Evolutionary conservation across 2,888 invertebrate genomes (phyloP).

Genomic region (Andrena camellia): DNA sequence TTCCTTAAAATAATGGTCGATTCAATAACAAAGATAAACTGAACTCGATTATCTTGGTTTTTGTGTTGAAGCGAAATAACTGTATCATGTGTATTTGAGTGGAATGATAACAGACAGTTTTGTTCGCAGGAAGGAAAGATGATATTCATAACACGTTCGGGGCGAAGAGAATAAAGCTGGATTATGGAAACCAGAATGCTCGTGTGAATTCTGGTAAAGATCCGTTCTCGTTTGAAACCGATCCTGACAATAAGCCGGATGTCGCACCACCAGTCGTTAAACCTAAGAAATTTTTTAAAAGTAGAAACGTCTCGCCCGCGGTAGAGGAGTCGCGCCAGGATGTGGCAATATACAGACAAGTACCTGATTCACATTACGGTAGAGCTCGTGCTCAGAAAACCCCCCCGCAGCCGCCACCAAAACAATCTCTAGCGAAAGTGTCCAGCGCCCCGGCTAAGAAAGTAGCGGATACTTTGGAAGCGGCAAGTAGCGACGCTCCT

Average conservation of each 20-base stretch:
- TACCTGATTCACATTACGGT: conserved; percentile 82
- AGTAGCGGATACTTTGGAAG: conserved; percentile 72
- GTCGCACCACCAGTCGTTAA: conserved; percentile 88
- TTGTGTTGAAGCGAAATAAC: not conserved
- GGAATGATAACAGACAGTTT: conserved; percentile 14
- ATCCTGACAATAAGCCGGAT: conserved; percentile 86
- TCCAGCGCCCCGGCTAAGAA: conserved; percentile 84
- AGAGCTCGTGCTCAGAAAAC: conserved; percentile 74
- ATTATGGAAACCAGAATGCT: conserved; percentile 82
- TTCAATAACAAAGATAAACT: too few relatives aligned
- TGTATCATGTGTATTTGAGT: not conserved
- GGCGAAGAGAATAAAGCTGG: conserved; percentile 81
- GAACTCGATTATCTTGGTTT: not conserved
- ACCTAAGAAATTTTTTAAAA: conserved; percentile 96
- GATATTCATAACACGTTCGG: conserved; percentile 79
- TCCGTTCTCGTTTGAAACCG: conserved; percentile 84
- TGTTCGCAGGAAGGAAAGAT: conserved; percentile 80
- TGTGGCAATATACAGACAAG: conserved; percentile 80
- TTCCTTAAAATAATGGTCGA: too few relatives aligned
- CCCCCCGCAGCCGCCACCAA: conserved; percentile 64
- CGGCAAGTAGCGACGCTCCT: conserved; percentile 68
- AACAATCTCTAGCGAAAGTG: conserved; percentile 73
- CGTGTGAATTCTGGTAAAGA: conserved; percentile 80
- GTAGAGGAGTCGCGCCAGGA: conserved; percentile 75
- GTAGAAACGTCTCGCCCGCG: conserved; percentile 89